Conservation (phyloP, 1,140 invertebrate genomes). For the Drosophila setifemur region DNA sequence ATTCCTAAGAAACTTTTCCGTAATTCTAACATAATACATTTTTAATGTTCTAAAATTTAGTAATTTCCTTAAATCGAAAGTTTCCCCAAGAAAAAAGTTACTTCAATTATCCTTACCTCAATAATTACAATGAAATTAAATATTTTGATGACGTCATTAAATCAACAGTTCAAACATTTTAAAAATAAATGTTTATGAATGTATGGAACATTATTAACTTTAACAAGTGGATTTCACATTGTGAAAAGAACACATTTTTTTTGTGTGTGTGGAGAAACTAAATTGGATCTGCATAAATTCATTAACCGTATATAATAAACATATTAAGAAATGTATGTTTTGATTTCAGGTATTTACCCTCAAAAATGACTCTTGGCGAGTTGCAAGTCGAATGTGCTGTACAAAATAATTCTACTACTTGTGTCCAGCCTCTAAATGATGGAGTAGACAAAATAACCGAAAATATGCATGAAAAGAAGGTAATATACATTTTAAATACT, state of each 20-base stretch:
- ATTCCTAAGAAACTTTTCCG: too few relatives aligned
- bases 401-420: not conserved
- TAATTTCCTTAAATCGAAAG: too few relatives aligned
- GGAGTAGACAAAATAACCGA: not conserved
- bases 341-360: not conserved
- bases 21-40: too few relatives aligned
- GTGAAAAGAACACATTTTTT: not conserved
- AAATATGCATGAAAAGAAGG: not conserved
- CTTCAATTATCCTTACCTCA: too few relatives aligned
- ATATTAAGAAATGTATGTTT: not conserved
- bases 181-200: not conserved
- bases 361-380: not conserved
- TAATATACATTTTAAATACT: not conserved
- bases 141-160: not conserved
- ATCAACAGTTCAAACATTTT: not conserved
- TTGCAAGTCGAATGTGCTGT: not conserved
- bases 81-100: not conserved
- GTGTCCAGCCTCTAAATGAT: not conserved
- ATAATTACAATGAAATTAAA: not conserved
- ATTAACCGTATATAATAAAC: too few relatives aligned
- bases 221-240: too few relatives aligned
- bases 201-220: not conserved
- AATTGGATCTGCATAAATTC: not conserved
- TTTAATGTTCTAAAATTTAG: too few relatives aligned
- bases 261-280: not conserved